Evolutionary conservation across 2,797 vertebrate species (phyloP).

Genomic region (Orientallactaga sibirica): DNA sequence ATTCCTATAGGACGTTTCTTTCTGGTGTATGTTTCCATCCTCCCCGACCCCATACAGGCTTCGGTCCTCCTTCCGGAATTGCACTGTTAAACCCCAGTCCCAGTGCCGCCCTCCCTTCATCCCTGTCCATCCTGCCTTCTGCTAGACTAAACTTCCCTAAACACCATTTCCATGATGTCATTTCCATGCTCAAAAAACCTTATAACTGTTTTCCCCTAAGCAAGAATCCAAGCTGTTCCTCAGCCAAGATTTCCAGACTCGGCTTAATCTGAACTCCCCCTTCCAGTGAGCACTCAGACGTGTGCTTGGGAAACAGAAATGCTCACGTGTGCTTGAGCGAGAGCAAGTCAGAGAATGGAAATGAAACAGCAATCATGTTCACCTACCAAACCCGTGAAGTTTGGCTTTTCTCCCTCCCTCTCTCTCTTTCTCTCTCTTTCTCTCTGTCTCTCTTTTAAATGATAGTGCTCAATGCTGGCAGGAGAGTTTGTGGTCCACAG

Average conservation of each 20-base stretch:
- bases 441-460: background rate
- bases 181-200: conserved; percentile 56
- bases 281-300: background rate
- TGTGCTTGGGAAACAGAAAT: conserved; percentile 33
- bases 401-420: background rate
- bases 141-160: conserved; percentile 75
- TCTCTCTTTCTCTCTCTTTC: background rate
- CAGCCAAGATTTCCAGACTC: conserved; percentile 25
- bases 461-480: background rate
- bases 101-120: conserved; percentile 4
- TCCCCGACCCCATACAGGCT: conserved; percentile 39
- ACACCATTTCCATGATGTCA: conserved; percentile 58
- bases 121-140: conserved; percentile 56
- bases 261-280: background rate
- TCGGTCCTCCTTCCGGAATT: background rate
- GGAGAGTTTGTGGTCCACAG: background rate
- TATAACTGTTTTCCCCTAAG: background rate
- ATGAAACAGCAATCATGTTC: background rate
- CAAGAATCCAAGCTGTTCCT: background rate
- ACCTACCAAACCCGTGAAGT: background rate
- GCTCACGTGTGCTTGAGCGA: background rate
- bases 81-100: conserved; percentile 12
- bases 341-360: background rate
- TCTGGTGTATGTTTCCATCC: conserved; percentile 7
- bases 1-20: background rate